phyloP scores from a whole-genome alignment of 1,140 invertebrate genomes.

The Solenopsis invicta region DNA sequence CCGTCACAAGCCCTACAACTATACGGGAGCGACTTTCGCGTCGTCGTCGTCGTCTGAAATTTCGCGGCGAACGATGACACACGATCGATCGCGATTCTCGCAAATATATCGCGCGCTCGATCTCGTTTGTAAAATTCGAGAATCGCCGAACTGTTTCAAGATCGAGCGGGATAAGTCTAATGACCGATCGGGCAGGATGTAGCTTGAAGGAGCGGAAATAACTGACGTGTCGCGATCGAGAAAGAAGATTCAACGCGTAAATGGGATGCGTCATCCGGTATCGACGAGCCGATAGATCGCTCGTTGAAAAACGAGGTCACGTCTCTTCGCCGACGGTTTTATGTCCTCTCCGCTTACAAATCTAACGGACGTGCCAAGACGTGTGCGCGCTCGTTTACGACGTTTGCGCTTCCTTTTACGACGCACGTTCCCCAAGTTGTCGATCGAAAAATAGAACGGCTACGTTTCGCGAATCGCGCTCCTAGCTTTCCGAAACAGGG shows the following conservation, averaged over 20 bases:
- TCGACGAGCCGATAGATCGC: slow-evolving; percentile 31
- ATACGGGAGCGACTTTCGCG: neutral
- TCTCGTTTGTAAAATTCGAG: neutral
- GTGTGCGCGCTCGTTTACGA: slow-evolving; percentile 53
- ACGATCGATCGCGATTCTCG: slow-evolving; percentile 14
- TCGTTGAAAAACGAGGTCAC: slow-evolving; percentile 52
- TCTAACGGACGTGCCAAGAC: slow-evolving; percentile 46
- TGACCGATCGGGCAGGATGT: neutral
- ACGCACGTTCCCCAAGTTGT: slow-evolving; percentile 1
- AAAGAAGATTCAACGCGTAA: neutral
- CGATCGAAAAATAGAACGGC: slow-evolving; percentile 50
- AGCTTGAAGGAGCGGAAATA: neutral
- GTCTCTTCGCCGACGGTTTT: slow-evolving; percentile 47
- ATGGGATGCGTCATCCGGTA: slow-evolving; percentile 22
- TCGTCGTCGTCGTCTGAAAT: slow-evolving; percentile 12
- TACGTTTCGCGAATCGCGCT: slow-evolving; percentile 18
- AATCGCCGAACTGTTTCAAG: neutral
- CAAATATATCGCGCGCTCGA: neutral
- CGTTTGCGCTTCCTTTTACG: slow-evolving; percentile 60
- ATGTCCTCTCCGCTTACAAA: slow-evolving; percentile 49
- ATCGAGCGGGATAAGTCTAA: neutral
- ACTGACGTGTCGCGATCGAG: slow-evolving; percentile 1
- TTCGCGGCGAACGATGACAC: neutral
- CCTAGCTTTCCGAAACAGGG: neutral
- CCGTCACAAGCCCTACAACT: slow-evolving; percentile 4